Base-by-base conservation (phyloP, 2,797 vertebrate genomes). In the Sebastes minor region DNA sequence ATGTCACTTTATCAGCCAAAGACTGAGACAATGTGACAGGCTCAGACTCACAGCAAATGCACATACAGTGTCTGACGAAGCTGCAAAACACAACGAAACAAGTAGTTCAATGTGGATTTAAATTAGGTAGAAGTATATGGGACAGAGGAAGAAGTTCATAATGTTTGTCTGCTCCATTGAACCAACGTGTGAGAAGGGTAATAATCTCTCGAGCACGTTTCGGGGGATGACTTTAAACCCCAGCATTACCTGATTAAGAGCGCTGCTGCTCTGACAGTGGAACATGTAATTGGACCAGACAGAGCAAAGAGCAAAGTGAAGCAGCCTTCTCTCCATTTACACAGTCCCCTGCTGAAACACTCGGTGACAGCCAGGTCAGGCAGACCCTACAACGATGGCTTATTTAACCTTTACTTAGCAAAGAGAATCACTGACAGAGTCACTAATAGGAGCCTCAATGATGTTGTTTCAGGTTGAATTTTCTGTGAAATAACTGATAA, bases 271-370 rank as follows among this genome's bases (percentile, higher is more conserved):
- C 89, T 86, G 91, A 92, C 84, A 63, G 78, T 28, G 70, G 87
- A 84, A 92, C 91, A 93, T 78, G 71, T 94, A 94, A 95, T 94
- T 94, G 90, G 87, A 93, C 66, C 78, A 91, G 94, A 94, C 91
- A 89, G 85, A 74, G 84, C 80, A 89, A 89, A 89, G 84, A 86
- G 80, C 76, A 79, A 78, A 81, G 77, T 11, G 78, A 87, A 85
- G 78, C 81, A 70, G 76, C 65, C 32, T 66, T 80, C 20, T 63
- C 74, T 60, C 38, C 62, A 49, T 82, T 84, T 76, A 67, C 52
- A 71, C 74, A 53, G 38, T 57, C 42, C 38, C 42, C 76, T 49
- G 32, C 52, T 72, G 49, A 82, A 82, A 81, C 82, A 73, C 74
- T 85, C 8, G 1, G 71, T 61, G 60, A 81, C 81, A 83, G 77